A percentile compares a stretch with the other conserved stretches of the same genome.
Conservation (phyloP, 2,113 vertebrate genomes). For the Corythornis madagascariensis region DNA sequence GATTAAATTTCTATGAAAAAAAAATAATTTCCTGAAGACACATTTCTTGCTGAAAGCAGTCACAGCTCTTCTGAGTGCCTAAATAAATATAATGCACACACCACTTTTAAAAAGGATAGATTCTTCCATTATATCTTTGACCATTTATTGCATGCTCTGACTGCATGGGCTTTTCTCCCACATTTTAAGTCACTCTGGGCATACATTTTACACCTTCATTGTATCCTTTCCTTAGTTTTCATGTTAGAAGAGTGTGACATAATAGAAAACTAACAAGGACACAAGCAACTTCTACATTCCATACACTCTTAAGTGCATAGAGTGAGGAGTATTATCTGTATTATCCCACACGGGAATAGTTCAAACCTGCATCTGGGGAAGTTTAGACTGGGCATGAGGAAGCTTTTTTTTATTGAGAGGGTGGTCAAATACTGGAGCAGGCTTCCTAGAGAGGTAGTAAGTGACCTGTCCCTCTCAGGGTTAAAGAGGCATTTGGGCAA, state of each 20-base stretch:
- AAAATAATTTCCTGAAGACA: background rate
- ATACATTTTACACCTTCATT: background rate
- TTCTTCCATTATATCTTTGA: background rate
- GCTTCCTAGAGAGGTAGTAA: background rate
- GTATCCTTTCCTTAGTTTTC: background rate
- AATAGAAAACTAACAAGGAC: background rate
- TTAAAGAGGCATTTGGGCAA: background rate
- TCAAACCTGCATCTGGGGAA: background rate
- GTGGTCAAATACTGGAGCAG: background rate
- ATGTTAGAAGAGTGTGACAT: background rate
- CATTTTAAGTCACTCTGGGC: background rate
- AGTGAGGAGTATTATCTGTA: background rate
- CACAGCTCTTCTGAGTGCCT: background rate
- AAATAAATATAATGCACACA: background rate
- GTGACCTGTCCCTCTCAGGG: background rate
- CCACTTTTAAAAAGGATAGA: background rate
- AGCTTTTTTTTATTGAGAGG: background rate
- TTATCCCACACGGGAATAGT: background rate
- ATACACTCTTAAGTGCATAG: background rate
- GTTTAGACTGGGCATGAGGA: background rate
- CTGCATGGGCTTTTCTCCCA: background rate
- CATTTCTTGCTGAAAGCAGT: background rate
- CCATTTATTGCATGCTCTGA: background rate
- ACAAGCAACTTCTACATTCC: background rate
- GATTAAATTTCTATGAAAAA: background rate